Evolutionary conservation across 2,113 vertebrate species (phyloP), one percentile per base, ranked within the genome.

Genomic region (Enhydra lutris): DNA sequence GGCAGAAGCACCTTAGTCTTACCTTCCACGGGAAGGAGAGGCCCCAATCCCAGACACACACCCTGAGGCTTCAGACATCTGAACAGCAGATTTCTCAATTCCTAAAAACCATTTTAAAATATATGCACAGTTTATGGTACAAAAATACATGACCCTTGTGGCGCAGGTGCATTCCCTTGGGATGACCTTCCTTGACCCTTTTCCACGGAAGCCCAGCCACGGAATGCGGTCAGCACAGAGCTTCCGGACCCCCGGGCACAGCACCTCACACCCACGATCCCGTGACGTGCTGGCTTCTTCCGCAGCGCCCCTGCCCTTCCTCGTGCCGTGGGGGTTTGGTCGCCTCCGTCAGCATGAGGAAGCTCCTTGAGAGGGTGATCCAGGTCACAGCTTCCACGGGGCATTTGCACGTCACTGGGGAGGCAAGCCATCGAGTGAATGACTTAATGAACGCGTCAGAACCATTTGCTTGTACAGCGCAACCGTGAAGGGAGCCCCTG

Each of bases 221-320:
- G 2, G 26, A 3, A 20, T 18, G 6, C 7, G 4, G 29, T 20
- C 23, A 0, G 1, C 36, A 0, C 76, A 15, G 39, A 55, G 14
- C 18, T 24, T 36, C 20, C 4, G 2, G 4, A 17, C 63, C 63
- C 3, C 3, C 7, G 0, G 31, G 10, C 18, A 9, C 2, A 6
- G 2, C 36, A 14, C 6, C 36, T 67, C 34, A 6, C 8, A 6
- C 18, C 65, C 14, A 0, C 0, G 0, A 6, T 0, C 18, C 61
- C 0, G 14, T 0, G 1, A 3, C 14, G 0, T 29, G 4, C 31
- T 2, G 4, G 15, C 39, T 36, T 42, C 81, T 79, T 23, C 39
- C 39, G 4, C 13, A 11, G 55, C 0, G 0, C 15, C 3, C 0
- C 0, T 39, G 4, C 23, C 6, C n/a, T 13, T 1, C 29, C 31